Percentiles rank a stretch among this genome's conserved stretches.
phyloP scores from a whole-genome alignment of 2,113 vertebrate genomes.

The Eupsittula cactorum region DNA sequence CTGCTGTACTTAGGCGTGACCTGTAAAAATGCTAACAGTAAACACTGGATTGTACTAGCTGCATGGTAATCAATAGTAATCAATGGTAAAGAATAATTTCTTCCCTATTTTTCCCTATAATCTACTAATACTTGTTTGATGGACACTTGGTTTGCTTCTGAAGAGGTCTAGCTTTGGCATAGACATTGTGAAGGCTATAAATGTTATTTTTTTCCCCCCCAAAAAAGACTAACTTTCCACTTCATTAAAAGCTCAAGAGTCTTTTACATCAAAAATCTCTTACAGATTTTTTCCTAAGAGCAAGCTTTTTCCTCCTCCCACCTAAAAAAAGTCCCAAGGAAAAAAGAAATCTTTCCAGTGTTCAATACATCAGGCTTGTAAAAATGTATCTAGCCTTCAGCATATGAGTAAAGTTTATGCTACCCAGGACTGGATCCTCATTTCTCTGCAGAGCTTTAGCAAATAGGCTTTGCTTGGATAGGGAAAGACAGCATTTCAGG shows the following conservation, averaged over 20 bases:
- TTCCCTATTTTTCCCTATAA: not conserved
- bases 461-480: not conserved
- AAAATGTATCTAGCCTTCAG: not conserved
- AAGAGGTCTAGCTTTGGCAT: not conserved
- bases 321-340: conserved; percentile 6
- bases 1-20: not conserved
- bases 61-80: not conserved
- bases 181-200: not conserved
- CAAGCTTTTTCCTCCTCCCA: conserved; percentile 6
- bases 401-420: not conserved
- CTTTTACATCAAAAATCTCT: conserved; percentile 32
- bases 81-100: not conserved
- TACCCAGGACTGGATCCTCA: not conserved
- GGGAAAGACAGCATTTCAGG: not conserved
- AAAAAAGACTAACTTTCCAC: conserved; percentile 12
- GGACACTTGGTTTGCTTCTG: not conserved
- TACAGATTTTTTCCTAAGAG: conserved; percentile 40
- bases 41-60: not conserved
- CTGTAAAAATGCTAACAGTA: not conserved
- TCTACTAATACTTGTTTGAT: not conserved
- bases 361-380: not conserved
- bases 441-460: not conserved
- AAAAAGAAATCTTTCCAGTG: conserved; percentile 34
- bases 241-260: conserved; percentile 2
- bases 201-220: not conserved